Evolutionary conservation across 30 jellyfish, hydroid and myxozoan species (phyloP).

Genomic region (Morbakka virulenta): DNA sequence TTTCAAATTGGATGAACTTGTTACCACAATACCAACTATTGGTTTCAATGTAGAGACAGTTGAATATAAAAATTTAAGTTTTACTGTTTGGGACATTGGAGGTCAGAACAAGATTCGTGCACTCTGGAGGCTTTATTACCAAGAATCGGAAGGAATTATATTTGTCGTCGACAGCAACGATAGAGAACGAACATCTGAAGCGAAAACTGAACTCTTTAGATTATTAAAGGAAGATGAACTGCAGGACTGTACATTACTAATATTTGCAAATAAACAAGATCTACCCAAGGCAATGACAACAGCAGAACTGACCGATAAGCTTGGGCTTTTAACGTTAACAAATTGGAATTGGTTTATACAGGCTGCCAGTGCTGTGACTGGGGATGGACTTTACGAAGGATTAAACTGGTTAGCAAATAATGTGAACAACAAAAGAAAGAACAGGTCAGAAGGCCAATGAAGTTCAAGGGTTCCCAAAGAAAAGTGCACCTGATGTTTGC

Average conservation of each 20-base stretch:
- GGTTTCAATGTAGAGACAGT: conserved; percentile 95
- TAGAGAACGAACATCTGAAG: conserved; percentile 75
- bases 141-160: conserved; percentile 82
- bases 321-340: conserved; percentile 66
- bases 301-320: conserved; percentile 76
- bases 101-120: conserved; percentile 93
- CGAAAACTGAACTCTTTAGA: conserved; percentile 60
- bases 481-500: no score
- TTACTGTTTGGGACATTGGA: conserved; percentile 96
- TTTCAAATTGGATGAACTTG: conserved; percentile 79
- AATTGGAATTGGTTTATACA: conserved; percentile 88
- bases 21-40: conserved; percentile 87
- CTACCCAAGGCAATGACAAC: conserved; percentile 79
- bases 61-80: conserved; percentile 63
- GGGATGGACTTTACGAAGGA: conserved; percentile 86
- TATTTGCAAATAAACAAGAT: conserved; percentile 86
- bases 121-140: conserved; percentile 88
- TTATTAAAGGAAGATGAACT: conserved; percentile 79
- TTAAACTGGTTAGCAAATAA: conserved; percentile 81
- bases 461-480: no score
- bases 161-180: conserved; percentile 89
- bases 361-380: conserved; percentile 80
- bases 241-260: conserved; percentile 55
- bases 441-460: conserved; percentile 12
- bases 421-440: conserved; percentile 25